These are phyloP conservation scores for Pterobdella sp. DNA, from an alignment of 2,888 invertebrate species.

Conservation along the genomic window DNA sequence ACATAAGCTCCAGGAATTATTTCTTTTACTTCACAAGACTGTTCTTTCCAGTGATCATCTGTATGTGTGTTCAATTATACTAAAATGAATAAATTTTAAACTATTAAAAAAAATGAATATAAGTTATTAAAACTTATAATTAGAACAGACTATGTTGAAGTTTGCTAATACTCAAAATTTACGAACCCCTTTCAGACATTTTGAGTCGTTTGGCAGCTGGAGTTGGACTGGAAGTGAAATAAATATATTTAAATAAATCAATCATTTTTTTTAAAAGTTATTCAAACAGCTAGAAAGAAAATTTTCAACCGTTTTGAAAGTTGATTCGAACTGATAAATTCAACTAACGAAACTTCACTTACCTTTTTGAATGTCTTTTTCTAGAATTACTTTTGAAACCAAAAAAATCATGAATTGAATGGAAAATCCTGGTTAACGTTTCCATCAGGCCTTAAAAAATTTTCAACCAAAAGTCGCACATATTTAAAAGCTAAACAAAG, in stretches of 20 bases:
- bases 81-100: background rate
- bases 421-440: background rate
- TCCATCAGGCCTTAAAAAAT: background rate
- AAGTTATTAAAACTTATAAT: background rate
- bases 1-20: no score
- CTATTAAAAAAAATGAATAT: background rate
- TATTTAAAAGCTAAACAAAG: constrained; percentile 5
- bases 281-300: background rate
- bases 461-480: background rate
- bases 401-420: background rate
- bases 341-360: background rate
- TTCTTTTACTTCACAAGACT: no score
- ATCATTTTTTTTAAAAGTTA: background rate
- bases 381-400: constrained; percentile 6
- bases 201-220: background rate
- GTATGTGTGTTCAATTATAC: background rate
- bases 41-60: no score
- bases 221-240: background rate
- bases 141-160: background rate
- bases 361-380: constrained; percentile 5
- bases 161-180: no score
- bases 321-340: background rate
- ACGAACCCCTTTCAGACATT: constrained; percentile 10
- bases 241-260: background rate
- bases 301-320: background rate